phyloP scores from a whole-genome alignment of 2,888 invertebrate genomes.

The Synanthedon myopaeformis region DNA sequence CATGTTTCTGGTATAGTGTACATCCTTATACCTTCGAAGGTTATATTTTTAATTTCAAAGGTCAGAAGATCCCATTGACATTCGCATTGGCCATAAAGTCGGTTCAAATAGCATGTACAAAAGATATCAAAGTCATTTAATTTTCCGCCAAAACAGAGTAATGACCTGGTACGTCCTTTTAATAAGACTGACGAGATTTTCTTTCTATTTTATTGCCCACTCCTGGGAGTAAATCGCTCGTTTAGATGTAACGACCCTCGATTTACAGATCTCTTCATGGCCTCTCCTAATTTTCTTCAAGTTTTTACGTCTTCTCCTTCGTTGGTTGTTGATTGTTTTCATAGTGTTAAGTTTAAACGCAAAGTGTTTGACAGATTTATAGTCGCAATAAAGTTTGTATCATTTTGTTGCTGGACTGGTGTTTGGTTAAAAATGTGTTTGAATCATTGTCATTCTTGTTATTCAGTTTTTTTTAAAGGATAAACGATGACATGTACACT shows the following conservation, averaged over 20 bases:
- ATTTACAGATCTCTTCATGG: constrained; percentile 42
- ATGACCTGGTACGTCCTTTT: constrained; percentile 28
- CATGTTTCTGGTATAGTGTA: no score
- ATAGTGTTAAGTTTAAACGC: background rate
- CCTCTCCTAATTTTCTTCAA: constrained; percentile 36
- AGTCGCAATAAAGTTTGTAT: no score
- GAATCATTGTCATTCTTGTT: no score
- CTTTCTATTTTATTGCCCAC: constrained; percentile 43
- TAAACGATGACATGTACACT: no score
- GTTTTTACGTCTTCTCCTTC: constrained; percentile 21
- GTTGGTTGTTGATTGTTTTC: background rate
- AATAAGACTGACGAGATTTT: constrained; percentile 44
- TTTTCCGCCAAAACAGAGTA: constrained; percentile 46
- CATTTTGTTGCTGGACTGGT: no score
- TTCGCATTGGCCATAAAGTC: background rate
- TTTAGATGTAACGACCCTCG: constrained; percentile 38
- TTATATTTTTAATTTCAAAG: no score
- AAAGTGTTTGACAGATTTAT: background rate
- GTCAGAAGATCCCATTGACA: background rate
- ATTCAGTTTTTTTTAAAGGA: no score
- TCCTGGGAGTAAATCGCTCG: constrained; percentile 41
- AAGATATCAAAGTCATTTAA: constrained; percentile 34
- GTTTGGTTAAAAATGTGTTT: no score
- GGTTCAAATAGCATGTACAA: constrained; percentile 19
- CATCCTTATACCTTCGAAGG: no score